phyloP scores from a whole-genome alignment of 2,888 invertebrate genomes.

The Coleophora deauratella region DNA sequence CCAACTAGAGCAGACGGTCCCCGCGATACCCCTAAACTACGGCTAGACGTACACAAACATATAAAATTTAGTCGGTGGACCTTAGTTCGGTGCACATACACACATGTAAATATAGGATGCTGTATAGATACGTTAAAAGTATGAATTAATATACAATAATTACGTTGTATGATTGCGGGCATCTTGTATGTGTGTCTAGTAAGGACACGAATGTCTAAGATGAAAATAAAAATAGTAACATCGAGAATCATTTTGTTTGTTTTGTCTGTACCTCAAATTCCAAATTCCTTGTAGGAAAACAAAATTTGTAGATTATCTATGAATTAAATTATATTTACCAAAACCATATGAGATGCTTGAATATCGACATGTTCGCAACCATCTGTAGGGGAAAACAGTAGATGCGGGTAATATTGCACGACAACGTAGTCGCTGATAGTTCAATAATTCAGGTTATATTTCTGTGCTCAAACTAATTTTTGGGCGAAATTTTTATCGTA shows the following conservation, averaged over 20 bases:
- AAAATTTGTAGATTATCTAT: too few relatives aligned
- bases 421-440: too few relatives aligned
- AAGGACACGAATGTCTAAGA: constrained; percentile 61
- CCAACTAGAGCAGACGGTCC: constrained; percentile 30
- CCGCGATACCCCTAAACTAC: not conserved
- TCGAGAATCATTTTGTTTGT: constrained; percentile 44
- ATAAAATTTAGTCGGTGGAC: constrained; percentile 19
- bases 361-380: too few relatives aligned
- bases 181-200: constrained; percentile 62
- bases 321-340: too few relatives aligned
- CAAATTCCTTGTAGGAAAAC: too few relatives aligned
- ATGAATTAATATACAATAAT: constrained; percentile 36
- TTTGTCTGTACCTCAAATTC: constrained; percentile 17
- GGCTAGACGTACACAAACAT: not conserved
- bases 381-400: too few relatives aligned
- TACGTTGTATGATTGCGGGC: constrained; percentile 43
- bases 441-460: too few relatives aligned
- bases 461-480: too few relatives aligned
- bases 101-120: constrained; percentile 66
- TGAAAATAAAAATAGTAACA: constrained; percentile 70
- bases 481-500: too few relatives aligned
- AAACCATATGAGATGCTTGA: too few relatives aligned
- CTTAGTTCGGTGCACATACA: constrained; percentile 40
- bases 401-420: too few relatives aligned
- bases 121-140: constrained; percentile 63